A percentile compares a stretch with the other conserved stretches of the same genome.
Evolutionary conservation across 2,113 vertebrate species (phyloP).

Genomic region (Sigmodon hispidus): DNA sequence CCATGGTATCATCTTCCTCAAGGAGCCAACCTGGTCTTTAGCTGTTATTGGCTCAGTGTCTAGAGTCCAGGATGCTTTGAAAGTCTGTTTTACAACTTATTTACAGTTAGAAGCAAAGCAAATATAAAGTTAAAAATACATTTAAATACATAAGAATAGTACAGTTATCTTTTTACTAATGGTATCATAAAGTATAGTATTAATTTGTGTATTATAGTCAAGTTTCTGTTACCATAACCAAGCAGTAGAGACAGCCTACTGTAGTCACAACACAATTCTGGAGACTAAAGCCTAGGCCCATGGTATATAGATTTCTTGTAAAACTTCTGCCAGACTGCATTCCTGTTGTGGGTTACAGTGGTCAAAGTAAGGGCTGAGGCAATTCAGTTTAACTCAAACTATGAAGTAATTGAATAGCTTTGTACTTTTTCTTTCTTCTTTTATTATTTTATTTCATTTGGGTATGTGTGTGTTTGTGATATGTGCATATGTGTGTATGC

Average conservation of each 20-base stretch:
- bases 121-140: background rate
- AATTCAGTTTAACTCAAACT: background rate
- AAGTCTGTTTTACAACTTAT: background rate
- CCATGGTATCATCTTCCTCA: rapidly evolving
- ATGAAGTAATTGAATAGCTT: no score
- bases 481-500: background rate
- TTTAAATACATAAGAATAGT: background rate
- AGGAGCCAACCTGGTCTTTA: background rate
- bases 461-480: background rate
- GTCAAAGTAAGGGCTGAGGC: background rate
- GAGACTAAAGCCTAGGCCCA: background rate
- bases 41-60: background rate
- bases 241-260: background rate
- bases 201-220: background rate
- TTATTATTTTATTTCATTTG: background rate
- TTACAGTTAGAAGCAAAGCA: background rate
- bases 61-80: background rate
- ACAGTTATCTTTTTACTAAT: background rate
- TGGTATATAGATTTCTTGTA: background rate
- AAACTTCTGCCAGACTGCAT: background rate
- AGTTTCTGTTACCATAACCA: background rate
- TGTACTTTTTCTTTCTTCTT: background rate
- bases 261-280: background rate
- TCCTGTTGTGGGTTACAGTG: no score
- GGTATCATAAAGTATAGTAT: background rate